These are phyloP conservation scores for Temnopleurus reevesii DNA, from an alignment of 53 echinoderm and acorn worm species.

Conservation along the genomic window DNA sequence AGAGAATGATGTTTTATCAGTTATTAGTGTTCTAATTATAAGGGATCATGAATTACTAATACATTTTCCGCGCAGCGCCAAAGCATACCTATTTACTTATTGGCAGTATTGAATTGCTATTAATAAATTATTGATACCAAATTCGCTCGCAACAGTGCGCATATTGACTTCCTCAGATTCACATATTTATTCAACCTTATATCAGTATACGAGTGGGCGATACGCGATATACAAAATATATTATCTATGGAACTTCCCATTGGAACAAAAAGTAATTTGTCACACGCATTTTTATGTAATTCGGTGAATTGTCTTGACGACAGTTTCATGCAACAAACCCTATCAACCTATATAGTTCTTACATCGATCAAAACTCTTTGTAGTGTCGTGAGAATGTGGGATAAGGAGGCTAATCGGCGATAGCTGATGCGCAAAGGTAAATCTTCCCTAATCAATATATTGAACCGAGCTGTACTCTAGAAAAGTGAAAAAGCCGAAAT, in stretches of 20 bases:
- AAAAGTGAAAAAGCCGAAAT: background rate
- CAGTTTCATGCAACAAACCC: too few species aligned
- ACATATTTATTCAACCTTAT: background rate
- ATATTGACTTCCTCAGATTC: background rate
- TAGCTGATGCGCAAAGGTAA: background rate
- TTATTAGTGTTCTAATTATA: too few species aligned
- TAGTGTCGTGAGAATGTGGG: background rate
- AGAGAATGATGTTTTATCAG: too few species aligned
- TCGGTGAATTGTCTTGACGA: too few species aligned
- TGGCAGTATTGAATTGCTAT: too few species aligned
- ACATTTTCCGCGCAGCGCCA: too few species aligned
- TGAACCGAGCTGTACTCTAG: background rate
- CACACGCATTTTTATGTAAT: too few species aligned
- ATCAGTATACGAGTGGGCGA: background rate
- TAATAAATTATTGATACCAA: background rate
- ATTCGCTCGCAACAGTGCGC: slow-evolving; percentile 27
- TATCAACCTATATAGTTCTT: background rate
- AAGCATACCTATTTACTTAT: background rate
- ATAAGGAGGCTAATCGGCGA: background rate
- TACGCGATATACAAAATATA: too few species aligned
- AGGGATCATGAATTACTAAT: too few species aligned
- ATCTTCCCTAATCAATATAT: background rate
- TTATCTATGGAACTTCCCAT: too few species aligned
- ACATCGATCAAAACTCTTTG: background rate
- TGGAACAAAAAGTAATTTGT: too few species aligned